Base-by-base conservation (phyloP, 2,888 invertebrate genomes). In the Ectemnius cavifrons region DNA sequence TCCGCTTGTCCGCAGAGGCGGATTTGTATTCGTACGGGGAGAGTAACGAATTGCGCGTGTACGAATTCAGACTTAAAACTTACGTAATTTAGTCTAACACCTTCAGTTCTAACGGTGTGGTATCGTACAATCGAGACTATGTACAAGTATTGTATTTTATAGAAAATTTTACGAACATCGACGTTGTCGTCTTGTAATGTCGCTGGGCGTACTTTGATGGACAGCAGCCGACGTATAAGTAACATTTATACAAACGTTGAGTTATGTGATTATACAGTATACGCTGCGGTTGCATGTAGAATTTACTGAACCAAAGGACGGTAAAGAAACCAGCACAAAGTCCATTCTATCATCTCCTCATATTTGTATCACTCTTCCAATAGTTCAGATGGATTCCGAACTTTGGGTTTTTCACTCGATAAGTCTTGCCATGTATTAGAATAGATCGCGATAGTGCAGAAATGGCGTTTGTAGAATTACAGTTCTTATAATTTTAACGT, bases 111-210 rank as follows among this genome's bases (percentile, higher is more conserved):
- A 81, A 71, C 77, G 73, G 78, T 68, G 71, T 68, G 79, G 79
- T 83, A 84, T 84, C 80, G 75, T 86, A 85, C 81, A 84, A 75
- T 83, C 79, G 64, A 23, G 63, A 77, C 75, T 67, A 77, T 18
- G 47, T 81, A 80, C 80, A 80, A 57, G 47, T 79, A 75, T 67
- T 65, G 8, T 37, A 37, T 37, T 37, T 37, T 37, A 71, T 77
- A 75, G 75, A 75, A 77, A 77, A 77, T 58, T 73, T 70, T 18
- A 67, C 58, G 47, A 66, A 69, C 18, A 46, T 71, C 57, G 64
- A 63, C 47, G 49, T 56, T 27, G 67, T 65, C 47, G 52, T 47
- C 16, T n/a, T n/a, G 13, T 45, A 52, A 57, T 60, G 47, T n/a
- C 20, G 62, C 60, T 28, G 45, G 61, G 13, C 61, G 72, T 66